These are phyloP conservation scores for Neosilurus mollespiculum DNA, from an alignment of 2,797 vertebrate genomes.

Conservation along the genomic window DNA sequence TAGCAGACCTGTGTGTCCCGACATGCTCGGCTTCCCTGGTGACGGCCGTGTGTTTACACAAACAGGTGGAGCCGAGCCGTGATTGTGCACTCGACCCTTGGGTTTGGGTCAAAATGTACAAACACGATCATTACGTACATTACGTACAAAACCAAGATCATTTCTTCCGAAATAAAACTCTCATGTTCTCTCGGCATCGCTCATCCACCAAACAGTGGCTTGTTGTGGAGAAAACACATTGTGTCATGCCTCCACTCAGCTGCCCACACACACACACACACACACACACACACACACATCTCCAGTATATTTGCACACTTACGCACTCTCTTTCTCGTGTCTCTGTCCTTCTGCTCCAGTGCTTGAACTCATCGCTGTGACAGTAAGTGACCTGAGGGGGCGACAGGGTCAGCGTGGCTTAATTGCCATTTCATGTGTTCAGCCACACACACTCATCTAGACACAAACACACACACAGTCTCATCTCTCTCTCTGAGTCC, in stretches of 20 bases:
- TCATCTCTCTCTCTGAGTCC: neutral
- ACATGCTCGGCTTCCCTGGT: conserved; percentile 52
- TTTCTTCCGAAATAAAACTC: neutral
- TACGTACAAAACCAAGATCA: neutral
- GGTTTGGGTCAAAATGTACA: neutral
- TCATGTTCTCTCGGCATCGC: neutral
- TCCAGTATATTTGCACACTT: neutral
- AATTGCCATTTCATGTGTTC: conserved; percentile 59
- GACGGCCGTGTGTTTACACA: conserved; percentile 48
- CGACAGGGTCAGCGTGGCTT: conserved; percentile 48
- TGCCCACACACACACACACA: neutral
- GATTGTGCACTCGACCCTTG: neutral
- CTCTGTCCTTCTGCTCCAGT: conserved; percentile 27
- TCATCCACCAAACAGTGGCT: neutral
- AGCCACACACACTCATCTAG: conserved; percentile 31
- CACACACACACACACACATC: neutral
- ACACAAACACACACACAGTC: conserved; percentile 33
- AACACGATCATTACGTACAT: too few relatives aligned
- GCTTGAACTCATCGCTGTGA: conserved; percentile 40
- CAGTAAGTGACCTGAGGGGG: conserved; percentile 43
- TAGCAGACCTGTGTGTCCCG: conserved; percentile 40
- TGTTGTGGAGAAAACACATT: conserved; percentile 3
- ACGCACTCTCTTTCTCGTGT: neutral
- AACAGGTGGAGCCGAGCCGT: conserved; percentile 23
- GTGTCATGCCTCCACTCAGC: conserved; percentile 2